Conservation (phyloP, 64 coral and sea anemone genomes). For the Platygyra sinensis region DNA sequence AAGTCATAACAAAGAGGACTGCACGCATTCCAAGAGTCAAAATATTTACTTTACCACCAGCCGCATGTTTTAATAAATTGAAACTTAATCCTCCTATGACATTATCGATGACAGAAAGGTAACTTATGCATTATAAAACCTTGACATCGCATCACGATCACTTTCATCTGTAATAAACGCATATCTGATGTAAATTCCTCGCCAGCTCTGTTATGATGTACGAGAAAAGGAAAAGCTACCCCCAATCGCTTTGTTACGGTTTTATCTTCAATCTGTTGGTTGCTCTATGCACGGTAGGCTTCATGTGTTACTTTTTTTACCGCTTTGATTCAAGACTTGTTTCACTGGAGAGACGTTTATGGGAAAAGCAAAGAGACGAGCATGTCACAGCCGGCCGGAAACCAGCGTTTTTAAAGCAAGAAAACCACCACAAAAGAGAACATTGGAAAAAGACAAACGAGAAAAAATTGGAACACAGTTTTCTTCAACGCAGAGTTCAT, state of each 20-base stretch:
- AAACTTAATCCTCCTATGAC: not conserved
- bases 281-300: constrained; percentile 24
- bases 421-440: not conserved
- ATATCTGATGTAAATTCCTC: not conserved
- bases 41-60: not conserved
- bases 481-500: not conserved
- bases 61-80: not conserved
- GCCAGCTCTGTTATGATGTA: not conserved
- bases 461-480: not conserved
- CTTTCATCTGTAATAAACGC: not conserved
- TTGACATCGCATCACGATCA: not conserved
- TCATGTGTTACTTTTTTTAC: constrained; percentile 28
- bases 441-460: not conserved
- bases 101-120: not conserved
- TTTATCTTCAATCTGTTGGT: constrained; percentile 40
- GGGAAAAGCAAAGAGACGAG: not conserved
- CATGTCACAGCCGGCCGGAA: not conserved
- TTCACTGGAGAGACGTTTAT: constrained; percentile 1
- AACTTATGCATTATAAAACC: not conserved
- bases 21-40: not conserved
- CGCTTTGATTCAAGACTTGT: constrained; percentile 24
- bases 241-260: not conserved
- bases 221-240: not conserved
- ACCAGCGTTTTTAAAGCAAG: not conserved
- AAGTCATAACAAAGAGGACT: not conserved